Percentiles rank a stretch among this genome's conserved stretches.
Conservation (phyloP, 2,113 vertebrate genomes). For the Odontophorus gujanensis region DNA sequence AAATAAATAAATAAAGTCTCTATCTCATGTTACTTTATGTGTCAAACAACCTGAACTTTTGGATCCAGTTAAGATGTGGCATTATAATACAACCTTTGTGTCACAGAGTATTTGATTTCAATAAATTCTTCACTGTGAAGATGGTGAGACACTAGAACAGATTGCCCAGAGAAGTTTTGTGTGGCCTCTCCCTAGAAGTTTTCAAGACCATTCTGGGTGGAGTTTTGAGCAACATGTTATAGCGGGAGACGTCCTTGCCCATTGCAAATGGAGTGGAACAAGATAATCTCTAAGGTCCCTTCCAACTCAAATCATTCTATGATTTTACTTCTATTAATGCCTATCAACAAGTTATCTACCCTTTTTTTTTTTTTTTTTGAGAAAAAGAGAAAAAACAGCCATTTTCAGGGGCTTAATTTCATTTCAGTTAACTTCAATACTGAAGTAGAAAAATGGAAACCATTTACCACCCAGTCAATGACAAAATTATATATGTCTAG, state of each 20-base stretch:
- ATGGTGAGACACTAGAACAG: too few species aligned
- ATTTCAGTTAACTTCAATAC: not conserved
- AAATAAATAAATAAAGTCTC: rapidly evolving
- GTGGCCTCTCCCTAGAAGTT: too few species aligned
- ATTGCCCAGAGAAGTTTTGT: too few species aligned
- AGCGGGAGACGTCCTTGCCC: too few species aligned
- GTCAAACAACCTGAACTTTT: not conserved
- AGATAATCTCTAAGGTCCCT: too few species aligned
- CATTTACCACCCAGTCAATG: not conserved
- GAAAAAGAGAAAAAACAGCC: not conserved
- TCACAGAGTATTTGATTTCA: too few species aligned
- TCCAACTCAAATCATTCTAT: too few species aligned
- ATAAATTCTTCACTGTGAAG: too few species aligned
- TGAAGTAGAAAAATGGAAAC: not conserved
- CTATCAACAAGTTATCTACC: not conserved
- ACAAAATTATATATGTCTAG: not conserved
- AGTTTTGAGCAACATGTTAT: too few species aligned
- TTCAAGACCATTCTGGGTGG: too few species aligned
- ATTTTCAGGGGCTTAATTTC: not conserved
- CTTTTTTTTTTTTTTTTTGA: not conserved
- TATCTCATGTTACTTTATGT: not conserved
- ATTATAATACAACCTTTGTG: not conserved
- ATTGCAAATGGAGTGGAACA: too few species aligned
- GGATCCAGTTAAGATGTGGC: not conserved
- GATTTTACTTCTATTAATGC: not conserved